Percentiles rank a stretch among this genome's conserved stretches.
These are phyloP conservation scores for Ophioninae sp. DNA, from an alignment of 2,888 invertebrate genomes.

Conservation along the genomic window DNA sequence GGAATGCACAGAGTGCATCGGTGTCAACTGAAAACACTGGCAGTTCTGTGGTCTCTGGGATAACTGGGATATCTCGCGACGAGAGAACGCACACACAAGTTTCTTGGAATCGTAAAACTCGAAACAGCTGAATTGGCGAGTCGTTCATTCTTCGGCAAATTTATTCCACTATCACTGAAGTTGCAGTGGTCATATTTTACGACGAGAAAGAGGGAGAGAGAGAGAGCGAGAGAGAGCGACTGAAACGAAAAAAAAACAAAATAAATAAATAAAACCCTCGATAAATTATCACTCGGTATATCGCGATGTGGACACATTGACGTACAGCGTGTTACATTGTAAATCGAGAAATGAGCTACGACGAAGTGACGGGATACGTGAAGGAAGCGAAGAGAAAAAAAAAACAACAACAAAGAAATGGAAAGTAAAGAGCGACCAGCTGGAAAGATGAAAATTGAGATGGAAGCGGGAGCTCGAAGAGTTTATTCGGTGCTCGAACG, in stretches of 20 bases:
- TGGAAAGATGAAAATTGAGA: constrained; percentile 3
- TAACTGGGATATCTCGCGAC: constrained; percentile 2
- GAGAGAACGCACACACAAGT: constrained; percentile 7
- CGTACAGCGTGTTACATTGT: constrained; percentile 3
- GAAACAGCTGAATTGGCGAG: constrained; percentile 65
- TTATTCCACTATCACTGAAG: constrained; percentile 24
- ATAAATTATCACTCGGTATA: constrained; percentile 19
- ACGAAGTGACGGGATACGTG: not conserved
- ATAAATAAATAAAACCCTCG: constrained; percentile 13
- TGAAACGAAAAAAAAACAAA: constrained; percentile 25
- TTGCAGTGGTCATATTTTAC: constrained; percentile 10
- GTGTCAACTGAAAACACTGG: constrained; percentile 21
- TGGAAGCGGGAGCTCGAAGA: not conserved
- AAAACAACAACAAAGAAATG: not conserved
- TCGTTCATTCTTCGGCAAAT: constrained; percentile 62
- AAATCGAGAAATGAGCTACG: not conserved
- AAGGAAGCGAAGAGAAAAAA: not conserved
- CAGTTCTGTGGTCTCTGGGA: not conserved
- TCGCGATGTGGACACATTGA: constrained; percentile 29
- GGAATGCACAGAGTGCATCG: constrained; percentile 45
- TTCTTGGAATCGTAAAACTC: constrained; percentile 68
- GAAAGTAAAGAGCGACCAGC: not conserved
- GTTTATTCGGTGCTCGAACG: not conserved
- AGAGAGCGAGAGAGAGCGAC: constrained; percentile 33
- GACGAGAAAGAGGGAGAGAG: not conserved